These are phyloP conservation scores for Phasia obesa DNA, from an alignment of 2,888 invertebrate species.

Conservation along the genomic window DNA sequence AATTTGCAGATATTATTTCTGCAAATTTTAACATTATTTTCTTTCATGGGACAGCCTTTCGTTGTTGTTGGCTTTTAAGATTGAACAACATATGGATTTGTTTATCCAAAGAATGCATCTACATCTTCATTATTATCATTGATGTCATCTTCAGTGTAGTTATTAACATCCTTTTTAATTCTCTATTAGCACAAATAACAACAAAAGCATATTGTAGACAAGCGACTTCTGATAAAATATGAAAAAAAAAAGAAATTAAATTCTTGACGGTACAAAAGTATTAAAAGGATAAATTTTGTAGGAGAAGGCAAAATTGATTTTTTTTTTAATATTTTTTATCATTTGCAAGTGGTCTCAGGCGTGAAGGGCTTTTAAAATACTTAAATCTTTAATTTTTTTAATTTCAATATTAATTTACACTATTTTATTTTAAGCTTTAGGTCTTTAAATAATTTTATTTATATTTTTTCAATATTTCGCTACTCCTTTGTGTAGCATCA, in stretches of 20 bases:
- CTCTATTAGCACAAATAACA: constrained; percentile 2
- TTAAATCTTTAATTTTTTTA: too few relatives aligned
- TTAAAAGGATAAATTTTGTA: too few relatives aligned
- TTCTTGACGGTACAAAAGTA: not conserved
- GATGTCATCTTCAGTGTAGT: not conserved
- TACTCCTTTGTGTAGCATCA: too few relatives aligned
- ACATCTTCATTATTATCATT: constrained; percentile 3
- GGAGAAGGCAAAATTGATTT: not conserved
- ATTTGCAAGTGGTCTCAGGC: not conserved
- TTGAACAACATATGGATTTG: constrained; percentile 4
- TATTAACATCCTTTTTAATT: constrained; percentile 25
- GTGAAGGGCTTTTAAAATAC: not conserved
- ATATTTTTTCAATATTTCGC: too few relatives aligned
- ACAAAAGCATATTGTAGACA: not conserved
- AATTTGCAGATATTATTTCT: too few relatives aligned
- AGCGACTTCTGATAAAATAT: constrained; percentile 9
- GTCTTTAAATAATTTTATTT: too few relatives aligned
- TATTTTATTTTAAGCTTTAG: too few relatives aligned
- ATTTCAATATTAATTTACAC: too few relatives aligned
- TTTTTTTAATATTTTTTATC: not conserved
- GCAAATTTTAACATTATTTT: not conserved
- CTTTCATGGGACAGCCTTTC: not conserved
- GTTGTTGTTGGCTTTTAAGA: not conserved
- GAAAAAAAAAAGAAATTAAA: constrained; percentile 1
- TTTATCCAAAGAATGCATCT: constrained; percentile 7